Conservation (phyloP, 2,888 invertebrate species). For the Nephrotoma flavescens region DNA sequence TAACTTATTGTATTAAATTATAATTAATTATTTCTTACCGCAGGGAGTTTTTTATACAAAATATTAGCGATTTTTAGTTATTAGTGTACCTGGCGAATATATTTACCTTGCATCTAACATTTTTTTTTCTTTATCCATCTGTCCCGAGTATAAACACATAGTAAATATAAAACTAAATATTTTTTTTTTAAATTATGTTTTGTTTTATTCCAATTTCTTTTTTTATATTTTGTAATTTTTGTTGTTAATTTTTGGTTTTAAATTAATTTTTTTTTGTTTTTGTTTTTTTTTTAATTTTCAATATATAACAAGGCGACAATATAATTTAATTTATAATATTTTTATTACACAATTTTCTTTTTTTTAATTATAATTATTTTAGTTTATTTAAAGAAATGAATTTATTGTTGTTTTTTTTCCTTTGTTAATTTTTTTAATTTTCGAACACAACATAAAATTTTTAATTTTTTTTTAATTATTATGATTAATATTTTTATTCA, state of each 20-base stretch:
- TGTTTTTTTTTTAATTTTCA: background rate
- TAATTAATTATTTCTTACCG: too few species aligned
- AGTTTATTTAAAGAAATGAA: background rate
- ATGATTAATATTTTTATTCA: background rate
- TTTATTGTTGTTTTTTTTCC: background rate
- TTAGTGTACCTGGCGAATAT: too few species aligned
- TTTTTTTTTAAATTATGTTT: background rate
- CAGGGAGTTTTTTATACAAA: too few species aligned
- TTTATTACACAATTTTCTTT: background rate
- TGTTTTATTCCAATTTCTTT: background rate
- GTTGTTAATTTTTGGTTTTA: background rate
- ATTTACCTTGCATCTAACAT: too few species aligned
- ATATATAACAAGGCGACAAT: conserved; percentile 2
- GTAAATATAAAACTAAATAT: too few species aligned
- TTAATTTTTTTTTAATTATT: background rate
- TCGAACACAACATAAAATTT: background rate
- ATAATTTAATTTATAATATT: conserved; percentile 1
- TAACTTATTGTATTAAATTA: too few species aligned
- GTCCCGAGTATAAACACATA: too few species aligned
- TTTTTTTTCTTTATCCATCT: too few species aligned
- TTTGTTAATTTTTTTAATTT: background rate
- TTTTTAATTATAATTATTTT: background rate
- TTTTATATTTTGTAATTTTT: background rate
- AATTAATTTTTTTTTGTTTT: background rate
- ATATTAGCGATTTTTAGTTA: too few species aligned